A percentile compares a stretch with the other conserved stretches of the same genome.
phyloP scores from a whole-genome alignment of 2,113 vertebrate genomes.

The Fulica atra region DNA sequence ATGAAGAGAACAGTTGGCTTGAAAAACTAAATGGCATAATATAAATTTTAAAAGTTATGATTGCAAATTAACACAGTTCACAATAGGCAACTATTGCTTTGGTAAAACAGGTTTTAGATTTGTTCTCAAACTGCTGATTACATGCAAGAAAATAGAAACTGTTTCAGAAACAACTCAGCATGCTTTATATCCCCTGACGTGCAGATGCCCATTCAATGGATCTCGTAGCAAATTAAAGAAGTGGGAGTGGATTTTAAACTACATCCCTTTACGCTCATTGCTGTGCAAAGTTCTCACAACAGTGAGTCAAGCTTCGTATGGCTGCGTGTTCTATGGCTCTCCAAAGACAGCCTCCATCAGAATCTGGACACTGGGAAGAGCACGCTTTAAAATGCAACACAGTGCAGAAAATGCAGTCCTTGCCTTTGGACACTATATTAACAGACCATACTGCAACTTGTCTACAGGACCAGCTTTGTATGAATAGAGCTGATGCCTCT shows the following conservation, averaged over 20 bases:
- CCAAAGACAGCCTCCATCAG: not conserved
- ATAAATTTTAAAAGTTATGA: constrained; percentile 31
- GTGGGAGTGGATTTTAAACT: not conserved
- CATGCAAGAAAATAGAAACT: not conserved
- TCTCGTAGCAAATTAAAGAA: not conserved
- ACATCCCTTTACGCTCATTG: not conserved
- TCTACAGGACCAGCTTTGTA: not conserved
- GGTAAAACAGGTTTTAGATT: not conserved
- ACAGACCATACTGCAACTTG: not conserved
- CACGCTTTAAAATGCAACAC: not conserved
- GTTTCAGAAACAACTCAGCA: not conserved
- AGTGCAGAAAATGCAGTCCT: not conserved
- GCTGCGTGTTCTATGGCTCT: not conserved
- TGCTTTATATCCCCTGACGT: not conserved
- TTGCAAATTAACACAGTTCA: constrained; percentile 12
- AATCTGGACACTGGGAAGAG: not conserved
- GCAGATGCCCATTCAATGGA: not conserved
- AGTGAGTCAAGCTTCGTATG: not conserved
- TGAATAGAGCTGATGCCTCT: not conserved
- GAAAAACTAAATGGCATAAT: not conserved
- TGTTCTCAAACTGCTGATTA: not conserved
- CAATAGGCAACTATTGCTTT: not conserved
- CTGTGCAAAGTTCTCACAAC: not conserved
- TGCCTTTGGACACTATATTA: not conserved
- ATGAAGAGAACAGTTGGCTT: constrained; percentile 1